Conservation (phyloP, 2,888 invertebrate genomes). For the Petrolisthes manimaculis region DNA sequence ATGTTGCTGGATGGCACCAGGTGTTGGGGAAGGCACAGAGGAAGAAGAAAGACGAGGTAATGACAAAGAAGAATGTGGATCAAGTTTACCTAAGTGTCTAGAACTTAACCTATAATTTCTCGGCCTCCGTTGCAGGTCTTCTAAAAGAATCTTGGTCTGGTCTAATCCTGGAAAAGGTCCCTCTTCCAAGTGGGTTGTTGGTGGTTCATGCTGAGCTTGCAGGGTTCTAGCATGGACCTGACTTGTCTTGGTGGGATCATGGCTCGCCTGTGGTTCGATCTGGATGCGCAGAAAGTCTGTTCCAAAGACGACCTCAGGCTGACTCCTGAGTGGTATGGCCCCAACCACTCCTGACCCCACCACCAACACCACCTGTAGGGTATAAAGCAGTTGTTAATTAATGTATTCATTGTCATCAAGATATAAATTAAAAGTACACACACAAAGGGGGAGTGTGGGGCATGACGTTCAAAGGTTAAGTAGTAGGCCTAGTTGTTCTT, state of each 20-base stretch:
- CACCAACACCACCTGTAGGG: constrained; percentile 29
- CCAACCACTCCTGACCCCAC: constrained; percentile 17
- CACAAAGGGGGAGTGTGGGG: no score
- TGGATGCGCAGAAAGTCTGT: constrained; percentile 49
- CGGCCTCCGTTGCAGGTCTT: neutral
- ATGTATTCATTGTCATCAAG: no score
- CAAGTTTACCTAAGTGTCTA: constrained; percentile 13
- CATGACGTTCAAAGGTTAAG: no score
- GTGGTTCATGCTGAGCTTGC: neutral
- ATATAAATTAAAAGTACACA: no score
- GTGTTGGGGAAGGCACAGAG: neutral
- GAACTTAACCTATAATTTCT: constrained; percentile 12
- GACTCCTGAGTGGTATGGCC: constrained; percentile 37
- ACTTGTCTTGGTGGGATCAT: neutral
- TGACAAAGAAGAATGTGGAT: neutral
- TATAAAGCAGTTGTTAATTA: no score
- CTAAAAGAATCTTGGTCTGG: neutral
- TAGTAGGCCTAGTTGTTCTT: no score
- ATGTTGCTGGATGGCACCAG: neutral
- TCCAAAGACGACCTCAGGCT: constrained; percentile 47
- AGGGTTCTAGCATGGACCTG: neutral
- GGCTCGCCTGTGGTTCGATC: neutral
- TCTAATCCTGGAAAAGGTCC: neutral
- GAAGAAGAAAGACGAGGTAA: neutral
- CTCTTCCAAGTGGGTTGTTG: neutral